phyloP scores from a whole-genome alignment of 2,888 invertebrate genomes.

The Synanthedon myopaeformis region DNA sequence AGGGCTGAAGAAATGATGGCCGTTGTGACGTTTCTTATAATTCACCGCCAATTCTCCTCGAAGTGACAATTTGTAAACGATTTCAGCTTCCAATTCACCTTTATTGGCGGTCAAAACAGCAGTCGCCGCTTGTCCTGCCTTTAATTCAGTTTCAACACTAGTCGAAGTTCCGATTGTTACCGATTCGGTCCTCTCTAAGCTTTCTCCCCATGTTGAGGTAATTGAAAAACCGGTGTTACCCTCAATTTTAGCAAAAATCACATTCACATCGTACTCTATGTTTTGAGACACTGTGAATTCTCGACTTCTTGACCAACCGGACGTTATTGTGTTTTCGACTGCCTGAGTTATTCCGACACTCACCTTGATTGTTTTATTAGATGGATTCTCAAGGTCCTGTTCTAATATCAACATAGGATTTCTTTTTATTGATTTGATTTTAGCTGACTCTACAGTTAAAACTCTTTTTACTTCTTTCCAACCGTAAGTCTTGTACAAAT shows the following conservation, averaged over 20 bases:
- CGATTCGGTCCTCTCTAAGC: slow-evolving; percentile 37
- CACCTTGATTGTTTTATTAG: slow-evolving; percentile 39
- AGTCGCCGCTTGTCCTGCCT: slow-evolving; percentile 37
- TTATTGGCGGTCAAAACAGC: slow-evolving; percentile 39
- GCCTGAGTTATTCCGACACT: slow-evolving; percentile 45
- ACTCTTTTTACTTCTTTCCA: slow-evolving; percentile 41
- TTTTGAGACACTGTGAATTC: slow-evolving; percentile 36
- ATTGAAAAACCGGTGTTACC: slow-evolving; percentile 36
- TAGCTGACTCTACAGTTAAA: slow-evolving; percentile 27
- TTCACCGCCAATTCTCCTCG: slow-evolving; percentile 46
- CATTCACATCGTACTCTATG: slow-evolving; percentile 38
- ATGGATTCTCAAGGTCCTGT: slow-evolving; percentile 41
- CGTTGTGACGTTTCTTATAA: slow-evolving; percentile 24
- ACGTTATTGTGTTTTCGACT: slow-evolving; percentile 41
- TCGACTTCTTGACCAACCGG: slow-evolving; percentile 32
- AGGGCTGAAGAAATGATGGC: slow-evolving; percentile 48
- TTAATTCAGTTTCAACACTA: slow-evolving; percentile 38
- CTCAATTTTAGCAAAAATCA: slow-evolving; percentile 31
- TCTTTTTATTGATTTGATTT: slow-evolving; percentile 18
- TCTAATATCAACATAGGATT: slow-evolving; percentile 27
- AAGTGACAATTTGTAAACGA: slow-evolving; percentile 28
- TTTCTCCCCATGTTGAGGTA: slow-evolving; percentile 35
- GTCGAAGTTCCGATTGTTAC: slow-evolving; percentile 36
- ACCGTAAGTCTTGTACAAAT: slow-evolving; percentile 36
- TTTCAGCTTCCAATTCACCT: slow-evolving; percentile 36